These are phyloP conservation scores for Pipistrellus nathusii DNA, from an alignment of 2,797 vertebrate species.

Conservation along the genomic window DNA sequence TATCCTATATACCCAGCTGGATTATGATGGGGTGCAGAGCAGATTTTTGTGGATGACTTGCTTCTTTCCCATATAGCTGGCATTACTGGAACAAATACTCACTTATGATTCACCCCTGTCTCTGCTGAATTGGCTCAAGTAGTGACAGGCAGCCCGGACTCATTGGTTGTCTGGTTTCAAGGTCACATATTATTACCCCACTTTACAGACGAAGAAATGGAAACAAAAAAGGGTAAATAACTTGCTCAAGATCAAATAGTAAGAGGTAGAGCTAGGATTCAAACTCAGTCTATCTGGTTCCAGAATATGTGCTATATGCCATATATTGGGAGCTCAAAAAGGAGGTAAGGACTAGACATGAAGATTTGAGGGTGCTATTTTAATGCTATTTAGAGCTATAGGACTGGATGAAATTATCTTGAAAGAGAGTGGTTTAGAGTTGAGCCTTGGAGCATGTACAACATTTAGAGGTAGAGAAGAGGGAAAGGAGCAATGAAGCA, in stretches of 20 bases:
- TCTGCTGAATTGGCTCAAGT: no score
- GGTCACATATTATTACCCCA: neutral
- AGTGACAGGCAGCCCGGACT: no score
- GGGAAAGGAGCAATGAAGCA: neutral
- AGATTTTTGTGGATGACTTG: no score
- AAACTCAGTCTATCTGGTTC: neutral
- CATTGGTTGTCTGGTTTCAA: neutral
- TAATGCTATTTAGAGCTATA: neutral
- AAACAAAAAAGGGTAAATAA: neutral
- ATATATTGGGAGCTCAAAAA: constrained; percentile 17
- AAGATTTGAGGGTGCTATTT: neutral
- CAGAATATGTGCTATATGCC: neutral
- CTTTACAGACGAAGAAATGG: constrained; percentile 30
- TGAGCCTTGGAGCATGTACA: neutral
- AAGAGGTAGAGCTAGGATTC: neutral
- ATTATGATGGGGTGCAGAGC: no score
- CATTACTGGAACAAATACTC: no score
- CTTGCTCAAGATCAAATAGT: neutral
- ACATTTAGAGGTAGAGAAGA: constrained; percentile 16
- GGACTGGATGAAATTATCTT: neutral
- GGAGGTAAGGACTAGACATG: neutral
- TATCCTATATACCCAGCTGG: no score
- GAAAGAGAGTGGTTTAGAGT: neutral
- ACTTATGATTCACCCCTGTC: no score
- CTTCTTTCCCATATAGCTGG: no score